Base-by-base conservation (phyloP, 35 echinoderm and acorn worm species). In the Stichopus chloronotus region DNA sequence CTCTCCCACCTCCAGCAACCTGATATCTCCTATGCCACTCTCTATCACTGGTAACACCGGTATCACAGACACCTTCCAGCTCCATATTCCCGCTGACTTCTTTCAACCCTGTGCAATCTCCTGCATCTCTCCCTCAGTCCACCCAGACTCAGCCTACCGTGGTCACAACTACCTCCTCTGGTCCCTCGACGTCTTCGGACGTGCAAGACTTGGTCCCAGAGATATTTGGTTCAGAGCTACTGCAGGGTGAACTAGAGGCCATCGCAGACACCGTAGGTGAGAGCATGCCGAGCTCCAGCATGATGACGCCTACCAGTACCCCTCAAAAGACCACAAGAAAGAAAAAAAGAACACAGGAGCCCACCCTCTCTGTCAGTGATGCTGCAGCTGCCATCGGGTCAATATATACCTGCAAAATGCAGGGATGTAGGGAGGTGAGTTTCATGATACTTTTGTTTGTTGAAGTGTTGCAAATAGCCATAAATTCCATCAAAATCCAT, bases 341-440 rank as follows among this genome's bases (percentile, higher is more conserved):
- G 86, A 61, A 63, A 58, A 88, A 63, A 19, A 88, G 25, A 16
- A 52, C 57, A 2, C 53, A 88, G n/a, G 24, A 86, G 90, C 63
- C 53, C 20, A 88, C 93, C 16, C 78, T 97, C 61, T 88, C 96
- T 14, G 96, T 94, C 14, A 87, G 86, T n/a, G 96, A 92, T 43
- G 96, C 94, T 19, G 96, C 96, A 63, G 96, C 96, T 12, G 92
- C 96, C 10, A 98, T 98, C 63, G 96, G 96, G 58, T 95, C 94
- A 9, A 22, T 98, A 12, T 98, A 98, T 89, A 81, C 82, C 14
- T 98, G 96, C 72, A 79, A 92, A 24, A 94, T 88, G 78, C 71
- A 95, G 56, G 94, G 93, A 4, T 98, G 96, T 52, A 87, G 69
- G 76, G 77, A 90, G 85, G 96, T 94, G 90, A 95, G 92, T 91